phyloP scores from a whole-genome alignment of 2,797 vertebrate genomes.

The Pipistrellus pipistrellus region DNA sequence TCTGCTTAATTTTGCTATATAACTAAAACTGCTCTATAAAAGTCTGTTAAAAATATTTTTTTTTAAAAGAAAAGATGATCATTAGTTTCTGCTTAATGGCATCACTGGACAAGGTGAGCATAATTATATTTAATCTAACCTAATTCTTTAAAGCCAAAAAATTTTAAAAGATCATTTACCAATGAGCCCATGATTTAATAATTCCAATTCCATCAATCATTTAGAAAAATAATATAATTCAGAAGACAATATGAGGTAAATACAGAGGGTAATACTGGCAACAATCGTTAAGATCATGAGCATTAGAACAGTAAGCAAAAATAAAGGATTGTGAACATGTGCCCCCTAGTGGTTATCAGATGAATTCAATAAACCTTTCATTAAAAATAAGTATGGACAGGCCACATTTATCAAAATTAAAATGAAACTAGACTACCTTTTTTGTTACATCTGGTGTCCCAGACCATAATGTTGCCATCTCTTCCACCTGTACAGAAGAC shows the following conservation, averaged over 20 bases:
- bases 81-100: constrained; percentile 7
- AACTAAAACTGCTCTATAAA: constrained; percentile 51
- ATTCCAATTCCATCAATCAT: constrained; percentile 7
- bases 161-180: neutral
- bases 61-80: neutral
- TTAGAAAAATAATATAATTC: constrained; percentile 43
- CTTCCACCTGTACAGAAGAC: constrained; percentile 97
- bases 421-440: constrained; percentile 91
- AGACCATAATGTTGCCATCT: constrained; percentile 99
- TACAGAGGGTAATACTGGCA: neutral
- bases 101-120: neutral
- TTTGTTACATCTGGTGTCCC: constrained; percentile 98
- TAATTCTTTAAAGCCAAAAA: constrained; percentile 27
- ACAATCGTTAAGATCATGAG: neutral
- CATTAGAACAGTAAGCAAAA: constrained; percentile 1
- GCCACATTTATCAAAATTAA: neutral
- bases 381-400: constrained; percentile 27
- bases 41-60: neutral
- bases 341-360: constrained; percentile 64
- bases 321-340: neutral
- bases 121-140: constrained; percentile 44
- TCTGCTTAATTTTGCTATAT: constrained; percentile 22
- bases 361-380: constrained; percentile 38
- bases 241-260: constrained; percentile 51
- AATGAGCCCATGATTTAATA: constrained; percentile 30